Base-by-base conservation (phyloP, 2,113 vertebrate genomes). In the Centropristis striata region DNA sequence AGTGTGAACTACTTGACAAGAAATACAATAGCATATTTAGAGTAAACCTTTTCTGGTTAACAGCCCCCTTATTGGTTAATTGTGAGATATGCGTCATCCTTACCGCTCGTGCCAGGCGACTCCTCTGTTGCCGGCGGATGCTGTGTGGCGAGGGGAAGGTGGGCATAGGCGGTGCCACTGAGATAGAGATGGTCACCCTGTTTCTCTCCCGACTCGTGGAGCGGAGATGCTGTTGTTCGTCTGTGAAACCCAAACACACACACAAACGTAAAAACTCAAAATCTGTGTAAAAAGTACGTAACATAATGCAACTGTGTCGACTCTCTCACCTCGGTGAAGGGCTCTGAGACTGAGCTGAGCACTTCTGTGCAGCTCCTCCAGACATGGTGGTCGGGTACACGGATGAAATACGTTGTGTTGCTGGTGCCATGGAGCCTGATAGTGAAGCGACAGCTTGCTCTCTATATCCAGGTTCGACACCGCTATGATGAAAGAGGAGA, bases 381-480 rank as follows among this genome's bases (percentile, higher is more conserved):
- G 94, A 4, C 98, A 99, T 11, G 97, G 94, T 0, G 97, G 96
- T 53, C 97, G 95, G 41, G 95, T 97, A 75, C 95, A 96, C 0
- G 97, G 96, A 51, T 98, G 95, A 81, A 99, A 97, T 83, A 99
- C 93, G 77, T 97, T 97, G 89, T 97, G 96, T 90, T 99, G 97
- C 91, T 97, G 98, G 90, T 97, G 96, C 97, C 97, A 98, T 73
- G 96, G 95, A 7, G 97, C 95, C 81, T 95, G 96, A 92, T 97
- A 99, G 85, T 99, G 98, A n/a, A 96, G 93, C 0, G 96, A 97
- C 90, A 99, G 90, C 94, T 99, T 99, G 86, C 97, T 98, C 93
- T 99, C 98, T 28, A 93, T 85, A 46, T 99, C 98, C 93, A 99
- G 93, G 93, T 98, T 98, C 58, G 98, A 99, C 84, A 99, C 97